These are phyloP conservation scores for Hirudinaria manillensis DNA, from an alignment of 2,888 invertebrate species.

Conservation along the genomic window DNA sequence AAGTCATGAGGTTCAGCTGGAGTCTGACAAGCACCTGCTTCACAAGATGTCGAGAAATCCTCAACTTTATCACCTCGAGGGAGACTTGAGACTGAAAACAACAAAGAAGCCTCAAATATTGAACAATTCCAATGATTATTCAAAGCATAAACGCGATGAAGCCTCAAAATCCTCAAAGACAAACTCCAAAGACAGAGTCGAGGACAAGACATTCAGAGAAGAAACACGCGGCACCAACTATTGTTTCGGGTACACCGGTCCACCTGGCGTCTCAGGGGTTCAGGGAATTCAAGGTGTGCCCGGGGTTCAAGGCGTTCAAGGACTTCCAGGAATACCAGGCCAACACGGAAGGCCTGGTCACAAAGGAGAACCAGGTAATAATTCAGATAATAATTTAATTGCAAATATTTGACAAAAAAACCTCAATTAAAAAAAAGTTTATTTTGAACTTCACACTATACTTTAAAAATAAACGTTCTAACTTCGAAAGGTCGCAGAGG, in stretches of 20 bases:
- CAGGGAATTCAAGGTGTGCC: constrained; percentile 38
- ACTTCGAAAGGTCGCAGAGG: constrained; percentile 28
- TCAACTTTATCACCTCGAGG: not conserved
- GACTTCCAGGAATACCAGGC: constrained; percentile 37
- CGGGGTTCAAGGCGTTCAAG: constrained; percentile 39
- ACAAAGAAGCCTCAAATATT: not conserved
- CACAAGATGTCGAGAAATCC: not conserved
- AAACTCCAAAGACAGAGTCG: not conserved
- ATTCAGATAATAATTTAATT: not conserved
- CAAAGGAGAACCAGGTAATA: constrained; percentile 31
- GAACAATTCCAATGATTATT: not conserved
- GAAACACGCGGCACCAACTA: not conserved
- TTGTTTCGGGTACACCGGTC: constrained; percentile 13
- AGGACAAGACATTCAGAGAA: not conserved
- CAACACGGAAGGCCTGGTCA: constrained; percentile 30
- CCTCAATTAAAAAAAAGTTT: not conserved
- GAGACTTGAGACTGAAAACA: not conserved
- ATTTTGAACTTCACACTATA: not conserved
- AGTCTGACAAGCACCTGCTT: not conserved
- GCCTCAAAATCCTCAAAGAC: not conserved
- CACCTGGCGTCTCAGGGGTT: not conserved
- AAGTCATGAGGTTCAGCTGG: not conserved
- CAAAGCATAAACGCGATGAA: not conserved
- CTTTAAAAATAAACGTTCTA: not conserved
- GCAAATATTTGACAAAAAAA: not conserved